Evolutionary conservation across 2,797 vertebrate species (phyloP).

Genomic region (Gila robusta): DNA sequence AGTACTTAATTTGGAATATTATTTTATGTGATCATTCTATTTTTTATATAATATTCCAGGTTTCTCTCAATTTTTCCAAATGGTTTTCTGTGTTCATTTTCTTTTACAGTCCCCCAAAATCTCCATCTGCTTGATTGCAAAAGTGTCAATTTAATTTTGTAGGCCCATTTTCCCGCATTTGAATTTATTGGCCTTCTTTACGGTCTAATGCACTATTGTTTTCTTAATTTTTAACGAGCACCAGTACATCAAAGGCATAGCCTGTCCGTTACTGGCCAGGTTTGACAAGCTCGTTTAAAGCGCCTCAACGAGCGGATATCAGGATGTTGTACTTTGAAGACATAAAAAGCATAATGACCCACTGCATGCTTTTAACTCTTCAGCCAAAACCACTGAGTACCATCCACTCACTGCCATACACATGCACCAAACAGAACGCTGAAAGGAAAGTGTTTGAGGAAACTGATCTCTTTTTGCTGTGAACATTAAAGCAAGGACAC

Average conservation of each 20-base stretch:
- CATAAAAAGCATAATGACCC: slow-evolving; percentile 64
- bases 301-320: slow-evolving; percentile 52
- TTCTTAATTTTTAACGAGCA: slow-evolving; percentile 33
- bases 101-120: neutral
- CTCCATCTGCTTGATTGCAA: neutral
- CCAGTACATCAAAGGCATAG: slow-evolving; percentile 45
- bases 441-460: slow-evolving; percentile 8
- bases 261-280: slow-evolving; percentile 47
- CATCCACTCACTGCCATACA: slow-evolving; percentile 34
- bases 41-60: neutral
- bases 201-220: slow-evolving; percentile 23
- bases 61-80: neutral
- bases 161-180: neutral
- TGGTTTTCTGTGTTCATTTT: neutral
- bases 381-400: slow-evolving; percentile 46
- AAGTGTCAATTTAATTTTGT: neutral
- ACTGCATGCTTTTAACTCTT: slow-evolving; percentile 55
- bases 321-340: slow-evolving; percentile 56
- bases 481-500: neutral
- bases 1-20: neutral
- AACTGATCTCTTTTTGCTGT: neutral
- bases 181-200: neutral
- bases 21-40: neutral
- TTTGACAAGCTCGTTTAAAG: slow-evolving; percentile 59
- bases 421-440: slow-evolving; percentile 15